These are phyloP conservation scores for Drepanosiphum platanoidis DNA, from an alignment of 2,888 invertebrate species.

Conservation along the genomic window DNA sequence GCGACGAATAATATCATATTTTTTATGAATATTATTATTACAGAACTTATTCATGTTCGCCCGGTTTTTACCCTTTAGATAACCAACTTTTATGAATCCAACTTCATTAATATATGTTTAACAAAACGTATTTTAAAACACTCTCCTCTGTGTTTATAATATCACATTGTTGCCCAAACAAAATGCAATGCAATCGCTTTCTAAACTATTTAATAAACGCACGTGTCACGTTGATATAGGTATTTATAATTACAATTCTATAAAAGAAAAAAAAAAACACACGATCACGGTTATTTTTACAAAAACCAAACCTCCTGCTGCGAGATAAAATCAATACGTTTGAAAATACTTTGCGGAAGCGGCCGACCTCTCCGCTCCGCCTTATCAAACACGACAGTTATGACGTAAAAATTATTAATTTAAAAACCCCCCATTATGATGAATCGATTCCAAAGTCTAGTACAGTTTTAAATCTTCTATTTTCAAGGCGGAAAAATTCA, in stretches of 20 bases:
- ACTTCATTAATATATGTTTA: no score
- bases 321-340: slow-evolving; percentile 37
- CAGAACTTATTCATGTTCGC: no score
- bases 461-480: background rate
- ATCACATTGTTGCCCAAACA: no score
- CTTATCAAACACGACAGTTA: slow-evolving; percentile 17
- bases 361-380: background rate
- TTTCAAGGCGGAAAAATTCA: background rate
- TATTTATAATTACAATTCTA: background rate
- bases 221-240: no score
- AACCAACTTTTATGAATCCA: no score
- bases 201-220: no score
- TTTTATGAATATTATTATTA: no score
- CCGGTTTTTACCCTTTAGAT: no score
- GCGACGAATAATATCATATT: no score
- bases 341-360: slow-evolving; percentile 18
- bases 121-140: no score
- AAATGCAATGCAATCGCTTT: no score
- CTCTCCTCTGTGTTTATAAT: no score
- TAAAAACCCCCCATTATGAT: background rate
- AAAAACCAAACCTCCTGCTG: background rate
- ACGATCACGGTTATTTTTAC: background rate
- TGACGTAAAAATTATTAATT: slow-evolving; percentile 18
- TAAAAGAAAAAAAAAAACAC: background rate
- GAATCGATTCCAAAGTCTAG: background rate